These are phyloP conservation scores for Arctia plantaginis DNA, from an alignment of 2,888 invertebrate genomes.

Conservation along the genomic window DNA sequence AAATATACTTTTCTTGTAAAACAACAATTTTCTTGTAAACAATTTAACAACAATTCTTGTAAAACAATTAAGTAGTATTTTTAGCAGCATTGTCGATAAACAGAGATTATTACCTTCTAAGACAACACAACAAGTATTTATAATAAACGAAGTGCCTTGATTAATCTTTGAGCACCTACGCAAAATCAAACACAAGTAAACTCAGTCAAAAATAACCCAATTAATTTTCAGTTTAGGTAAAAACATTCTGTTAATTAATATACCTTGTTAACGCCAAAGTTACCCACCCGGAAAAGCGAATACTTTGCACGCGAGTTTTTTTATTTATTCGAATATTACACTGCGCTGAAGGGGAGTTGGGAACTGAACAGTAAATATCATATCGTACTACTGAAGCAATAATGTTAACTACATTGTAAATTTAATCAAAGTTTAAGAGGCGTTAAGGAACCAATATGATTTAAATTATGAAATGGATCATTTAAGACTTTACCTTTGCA, in stretches of 20 bases:
- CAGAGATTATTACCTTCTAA: neutral
- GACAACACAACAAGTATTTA: neutral
- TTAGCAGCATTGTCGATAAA: neutral
- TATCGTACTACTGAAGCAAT: conserved; percentile 13
- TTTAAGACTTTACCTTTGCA: too few relatives aligned
- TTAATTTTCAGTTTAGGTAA: conserved; percentile 14
- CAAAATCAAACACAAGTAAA: conserved; percentile 19
- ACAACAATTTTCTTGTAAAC: too few relatives aligned
- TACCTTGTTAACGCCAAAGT: conserved; percentile 32
- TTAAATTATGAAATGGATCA: neutral
- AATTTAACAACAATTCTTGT: too few relatives aligned
- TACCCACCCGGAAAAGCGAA: conserved; percentile 23
- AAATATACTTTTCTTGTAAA: neutral
- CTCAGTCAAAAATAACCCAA: conserved; percentile 16
- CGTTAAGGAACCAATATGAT: conserved; percentile 1
- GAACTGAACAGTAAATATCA: conserved; percentile 23
- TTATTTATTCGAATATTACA: conserved; percentile 21
- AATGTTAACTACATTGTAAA: conserved; percentile 5
- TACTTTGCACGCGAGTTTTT: conserved; percentile 23
- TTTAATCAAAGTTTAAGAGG: conserved; percentile 31
- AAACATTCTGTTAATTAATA: conserved; percentile 34
- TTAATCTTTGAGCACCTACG: conserved; percentile 20
- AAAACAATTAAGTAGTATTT: too few relatives aligned
- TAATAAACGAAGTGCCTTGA: conserved; percentile 18
- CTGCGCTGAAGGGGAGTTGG: conserved; percentile 18